Percentiles rank a stretch among this genome's conserved stretches.
Evolutionary conservation across 2,797 vertebrate genomes (phyloP).

Genomic region (Triplophysa yarkandensis): DNA sequence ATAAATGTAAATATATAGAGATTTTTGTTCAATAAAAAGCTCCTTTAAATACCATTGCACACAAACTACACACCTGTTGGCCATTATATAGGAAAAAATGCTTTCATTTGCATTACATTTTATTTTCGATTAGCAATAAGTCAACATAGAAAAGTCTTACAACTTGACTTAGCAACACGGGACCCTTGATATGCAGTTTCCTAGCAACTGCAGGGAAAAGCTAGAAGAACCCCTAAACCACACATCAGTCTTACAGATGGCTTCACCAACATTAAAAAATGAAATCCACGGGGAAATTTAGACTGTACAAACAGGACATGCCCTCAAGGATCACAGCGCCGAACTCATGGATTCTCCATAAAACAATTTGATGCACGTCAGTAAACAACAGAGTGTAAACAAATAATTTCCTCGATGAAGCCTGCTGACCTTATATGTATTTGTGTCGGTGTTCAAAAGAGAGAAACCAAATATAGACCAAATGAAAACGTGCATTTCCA

Average conservation of each 20-base stretch:
- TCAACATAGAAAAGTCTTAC: not conserved
- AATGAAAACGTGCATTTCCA: slow-evolving; percentile 5
- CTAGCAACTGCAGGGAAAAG: slow-evolving; percentile 43
- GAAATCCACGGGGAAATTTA: slow-evolving; percentile 1
- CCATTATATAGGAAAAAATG: no score
- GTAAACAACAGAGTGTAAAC: slow-evolving; percentile 24
- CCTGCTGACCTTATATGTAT: not conserved
- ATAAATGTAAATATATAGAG: no score
- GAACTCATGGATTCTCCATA: not conserved
- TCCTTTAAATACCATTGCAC: no score
- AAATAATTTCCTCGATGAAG: not conserved
- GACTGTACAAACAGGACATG: not conserved
- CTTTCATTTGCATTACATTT: no score
- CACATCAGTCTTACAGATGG: not conserved
- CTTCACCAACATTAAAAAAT: not conserved
- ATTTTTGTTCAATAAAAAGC: no score
- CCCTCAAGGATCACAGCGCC: not conserved
- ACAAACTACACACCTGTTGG: no score
- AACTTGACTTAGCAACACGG: slow-evolving; percentile 19
- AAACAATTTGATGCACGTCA: slow-evolving; percentile 14
- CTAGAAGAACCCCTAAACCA: slow-evolving; percentile 13
- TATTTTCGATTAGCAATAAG: not conserved
- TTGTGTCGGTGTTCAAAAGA: slow-evolving; percentile 11
- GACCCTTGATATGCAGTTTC: slow-evolving; percentile 32
- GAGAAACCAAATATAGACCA: not conserved